Evolutionary conservation across 2,113 vertebrate genomes (phyloP).

Genomic region (Erythrolamprus reginae): DNA sequence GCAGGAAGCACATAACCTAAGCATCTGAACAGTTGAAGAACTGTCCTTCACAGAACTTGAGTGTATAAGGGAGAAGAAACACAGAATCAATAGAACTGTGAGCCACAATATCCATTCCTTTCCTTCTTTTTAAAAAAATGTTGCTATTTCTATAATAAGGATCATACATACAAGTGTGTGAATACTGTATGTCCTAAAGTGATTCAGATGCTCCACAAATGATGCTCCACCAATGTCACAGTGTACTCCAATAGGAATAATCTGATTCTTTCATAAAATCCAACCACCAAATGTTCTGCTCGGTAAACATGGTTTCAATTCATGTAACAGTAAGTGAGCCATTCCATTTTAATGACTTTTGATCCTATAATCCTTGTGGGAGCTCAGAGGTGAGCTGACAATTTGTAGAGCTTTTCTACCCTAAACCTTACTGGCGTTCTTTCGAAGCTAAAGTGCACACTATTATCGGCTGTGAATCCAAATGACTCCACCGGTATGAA

Average conservation of each 20-base stretch:
- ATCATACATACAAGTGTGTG: background rate
- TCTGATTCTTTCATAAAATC: conserved; percentile 27
- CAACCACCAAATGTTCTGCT: conserved; percentile 31
- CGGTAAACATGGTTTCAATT: conserved; percentile 53
- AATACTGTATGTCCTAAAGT: conserved; percentile 7
- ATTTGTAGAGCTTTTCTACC: conserved; percentile 55
- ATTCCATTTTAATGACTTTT: conserved; percentile 58
- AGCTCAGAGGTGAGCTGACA: conserved; percentile 57
- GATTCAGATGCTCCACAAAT: conserved; percentile 36
- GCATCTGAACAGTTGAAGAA: conserved; percentile 52
- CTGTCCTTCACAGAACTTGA: conserved; percentile 34
- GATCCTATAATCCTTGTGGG: conserved; percentile 57
- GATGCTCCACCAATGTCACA: conserved; percentile 25
- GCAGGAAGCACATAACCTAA: conserved; percentile 66
- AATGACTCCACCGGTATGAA: conserved; percentile 25
- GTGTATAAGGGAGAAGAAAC: conserved; percentile 25
- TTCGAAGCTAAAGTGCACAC: conserved; percentile 32
- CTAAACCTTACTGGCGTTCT: conserved; percentile 43
- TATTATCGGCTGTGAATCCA: conserved; percentile 27
- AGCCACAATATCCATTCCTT: background rate
- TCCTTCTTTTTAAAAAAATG: background rate
- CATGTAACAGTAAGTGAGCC: conserved; percentile 52
- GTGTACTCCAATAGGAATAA: conserved; percentile 9
- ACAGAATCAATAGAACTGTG: background rate
- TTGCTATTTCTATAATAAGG: background rate